Evolutionary conservation across 2,797 vertebrate species (phyloP), one percentile per base, ranked within the genome.

Genomic region (Malacoctenus gilli): DNA sequence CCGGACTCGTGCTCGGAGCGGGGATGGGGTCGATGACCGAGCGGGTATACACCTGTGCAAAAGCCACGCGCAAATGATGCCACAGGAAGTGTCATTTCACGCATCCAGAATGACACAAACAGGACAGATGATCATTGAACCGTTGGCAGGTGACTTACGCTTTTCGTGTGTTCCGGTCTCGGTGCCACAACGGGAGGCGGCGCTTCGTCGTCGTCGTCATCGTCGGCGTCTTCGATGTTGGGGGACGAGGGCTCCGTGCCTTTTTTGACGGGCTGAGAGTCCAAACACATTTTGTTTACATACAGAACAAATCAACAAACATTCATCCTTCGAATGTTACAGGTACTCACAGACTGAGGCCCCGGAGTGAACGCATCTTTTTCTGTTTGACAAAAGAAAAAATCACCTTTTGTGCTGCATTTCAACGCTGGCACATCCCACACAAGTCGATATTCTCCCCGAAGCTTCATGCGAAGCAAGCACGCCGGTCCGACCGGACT

Each of bases 11-110:
- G 46, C 87, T 91, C 4, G 94, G 92, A 18, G 93, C 92, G n/a
- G 97, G 95, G 83, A 98, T 89, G 68, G 96, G 97, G 64, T 99
- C 97, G 5, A 99, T 95, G 13, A 98, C 95, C 22, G 97, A 99
- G 23, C 95, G 94, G 0, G 96, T 99, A 19, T 98, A 97, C 54
- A 96, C 93, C 97, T 99, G 84, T 5, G 15, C 4, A 14, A 83
- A 4, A 28, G 9, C 25, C 6, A 9, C 5, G 9, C 6, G 4
- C 25, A 21, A 46, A 32, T 1, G 16, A 14, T 28, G 9, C 25
- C 1, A 9, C 4, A 35, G 3, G 36, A 14, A 31, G 6, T 4
- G 0, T 35, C 20, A 41, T 4, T 18, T 20, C 19, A 21, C 5
- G 16, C 4, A 19, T 21, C 30, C 2, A 19, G 4, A 25, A 38